Evolutionary conservation across 2,797 vertebrate species (phyloP).

Genomic region (Amblyraja radiata): DNA sequence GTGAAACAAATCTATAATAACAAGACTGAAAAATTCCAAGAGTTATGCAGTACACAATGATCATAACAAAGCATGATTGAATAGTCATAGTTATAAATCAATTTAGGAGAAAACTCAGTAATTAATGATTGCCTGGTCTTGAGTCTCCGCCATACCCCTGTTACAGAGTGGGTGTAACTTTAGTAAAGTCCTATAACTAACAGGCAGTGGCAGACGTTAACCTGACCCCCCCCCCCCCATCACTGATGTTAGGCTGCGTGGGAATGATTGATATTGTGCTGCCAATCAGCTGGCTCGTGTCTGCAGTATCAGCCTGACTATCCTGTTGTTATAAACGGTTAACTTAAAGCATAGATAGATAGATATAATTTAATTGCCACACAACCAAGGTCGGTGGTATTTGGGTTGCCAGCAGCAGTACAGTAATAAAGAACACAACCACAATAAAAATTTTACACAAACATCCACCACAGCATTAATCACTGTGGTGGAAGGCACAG

Average conservation of each 20-base stretch:
- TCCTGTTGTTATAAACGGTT: not conserved
- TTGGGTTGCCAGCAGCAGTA: too few relatives aligned
- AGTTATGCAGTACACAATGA: not conserved
- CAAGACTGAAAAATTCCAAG: not conserved
- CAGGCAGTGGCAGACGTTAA: not conserved
- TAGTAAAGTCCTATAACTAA: not conserved
- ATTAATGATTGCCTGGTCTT: not conserved
- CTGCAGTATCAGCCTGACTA: not conserved
- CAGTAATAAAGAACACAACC: too few relatives aligned
- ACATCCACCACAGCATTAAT: too few relatives aligned
- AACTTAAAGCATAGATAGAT: not conserved
- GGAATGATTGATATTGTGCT: not conserved
- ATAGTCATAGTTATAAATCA: not conserved
- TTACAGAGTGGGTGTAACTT: not conserved
- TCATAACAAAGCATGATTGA: not conserved
- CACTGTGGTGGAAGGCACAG: too few relatives aligned
- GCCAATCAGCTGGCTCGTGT: not conserved
- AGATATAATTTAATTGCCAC: too few relatives aligned
- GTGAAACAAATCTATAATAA: not conserved
- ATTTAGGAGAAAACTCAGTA: not conserved
- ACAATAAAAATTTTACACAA: too few relatives aligned
- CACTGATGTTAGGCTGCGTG: not conserved
- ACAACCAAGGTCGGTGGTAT: too few relatives aligned
- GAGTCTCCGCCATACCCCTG: not conserved
- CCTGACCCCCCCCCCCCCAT: too few relatives aligned